Conservation (phyloP, 2,888 invertebrate species). For the Tetropium fuscum region DNA sequence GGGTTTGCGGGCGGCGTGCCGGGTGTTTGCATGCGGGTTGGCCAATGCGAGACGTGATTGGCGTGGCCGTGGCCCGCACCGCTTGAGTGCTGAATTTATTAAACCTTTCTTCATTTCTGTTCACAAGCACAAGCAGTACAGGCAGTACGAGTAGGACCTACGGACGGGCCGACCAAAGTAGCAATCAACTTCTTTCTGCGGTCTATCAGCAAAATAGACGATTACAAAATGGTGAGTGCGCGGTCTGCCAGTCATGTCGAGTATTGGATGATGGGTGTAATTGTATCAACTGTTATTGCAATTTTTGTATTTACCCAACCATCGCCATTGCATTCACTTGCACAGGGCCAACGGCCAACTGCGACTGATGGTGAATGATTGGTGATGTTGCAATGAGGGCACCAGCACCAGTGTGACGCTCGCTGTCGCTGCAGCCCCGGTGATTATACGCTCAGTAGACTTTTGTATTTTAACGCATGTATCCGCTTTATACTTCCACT, state of each 20-base stretch:
- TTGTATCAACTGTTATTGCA: slow-evolving; percentile 46
- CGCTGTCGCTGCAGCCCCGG: slow-evolving; percentile 54
- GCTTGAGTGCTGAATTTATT: slow-evolving; percentile 37
- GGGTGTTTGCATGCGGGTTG: slow-evolving; percentile 59
- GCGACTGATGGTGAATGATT: slow-evolving; percentile 49
- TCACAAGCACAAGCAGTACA: no score
- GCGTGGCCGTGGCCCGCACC: slow-evolving; percentile 61
- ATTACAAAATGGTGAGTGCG: slow-evolving; percentile 98
- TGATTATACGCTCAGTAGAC: slow-evolving; percentile 43
- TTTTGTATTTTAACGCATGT: slow-evolving; percentile 13
- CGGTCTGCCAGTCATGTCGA: slow-evolving; percentile 66
- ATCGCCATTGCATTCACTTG: slow-evolving; percentile 58
- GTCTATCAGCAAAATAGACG: slow-evolving; percentile 99
- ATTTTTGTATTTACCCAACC: slow-evolving; percentile 51
- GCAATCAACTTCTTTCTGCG: slow-evolving; percentile 95
- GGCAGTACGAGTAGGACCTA: slow-evolving; percentile 77
- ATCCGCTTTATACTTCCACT: neutral
- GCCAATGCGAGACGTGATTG: slow-evolving; percentile 65
- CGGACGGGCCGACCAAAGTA: slow-evolving; percentile 89
- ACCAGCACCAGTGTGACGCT: slow-evolving; percentile 64
- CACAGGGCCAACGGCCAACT: slow-evolving; percentile 60
- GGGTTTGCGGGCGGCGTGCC: slow-evolving; percentile 48
- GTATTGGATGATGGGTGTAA: slow-evolving; percentile 59
- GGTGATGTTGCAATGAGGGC: slow-evolving; percentile 62
- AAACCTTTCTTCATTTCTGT: slow-evolving; percentile 63